Percentiles rank a stretch among this genome's conserved stretches.
These are phyloP conservation scores for Promerops cafer DNA, from an alignment of 2,113 vertebrate species.

Conservation along the genomic window DNA sequence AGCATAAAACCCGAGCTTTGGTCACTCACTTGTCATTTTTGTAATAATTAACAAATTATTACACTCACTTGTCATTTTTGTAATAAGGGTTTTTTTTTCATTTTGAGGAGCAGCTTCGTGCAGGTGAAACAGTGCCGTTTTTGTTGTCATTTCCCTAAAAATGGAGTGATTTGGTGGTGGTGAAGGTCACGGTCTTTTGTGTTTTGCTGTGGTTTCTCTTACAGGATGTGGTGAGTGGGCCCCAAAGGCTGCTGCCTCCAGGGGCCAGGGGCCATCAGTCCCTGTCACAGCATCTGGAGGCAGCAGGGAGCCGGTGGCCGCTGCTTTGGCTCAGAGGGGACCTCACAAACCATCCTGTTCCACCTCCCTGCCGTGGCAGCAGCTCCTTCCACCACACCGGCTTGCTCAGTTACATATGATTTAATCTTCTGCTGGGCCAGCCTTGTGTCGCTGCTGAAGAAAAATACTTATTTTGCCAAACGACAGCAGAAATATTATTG, in stretches of 20 bases:
- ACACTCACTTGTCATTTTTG: neutral
- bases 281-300: neutral
- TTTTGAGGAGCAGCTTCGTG: neutral
- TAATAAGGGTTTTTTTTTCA: neutral
- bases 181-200: neutral
- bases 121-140: accelerated
- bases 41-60: too few relatives aligned
- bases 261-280: neutral
- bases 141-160: neutral
- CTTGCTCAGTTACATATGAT: neutral
- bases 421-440: neutral
- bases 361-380: neutral
- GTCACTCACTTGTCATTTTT: neutral
- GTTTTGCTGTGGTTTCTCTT: neutral
- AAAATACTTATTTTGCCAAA: neutral
- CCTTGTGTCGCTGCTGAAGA: too few relatives aligned
- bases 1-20: neutral
- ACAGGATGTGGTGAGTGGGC: neutral
- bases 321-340: neutral
- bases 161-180: neutral
- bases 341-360: neutral
- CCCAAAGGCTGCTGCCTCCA: neutral
- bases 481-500: neutral
- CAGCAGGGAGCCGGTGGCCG: accelerated
- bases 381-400: accelerated